Percentiles rank a stretch among this genome's conserved stretches.
These are phyloP conservation scores for Taenaris catops DNA, from an alignment of 2,888 invertebrate species.

Conservation along the genomic window DNA sequence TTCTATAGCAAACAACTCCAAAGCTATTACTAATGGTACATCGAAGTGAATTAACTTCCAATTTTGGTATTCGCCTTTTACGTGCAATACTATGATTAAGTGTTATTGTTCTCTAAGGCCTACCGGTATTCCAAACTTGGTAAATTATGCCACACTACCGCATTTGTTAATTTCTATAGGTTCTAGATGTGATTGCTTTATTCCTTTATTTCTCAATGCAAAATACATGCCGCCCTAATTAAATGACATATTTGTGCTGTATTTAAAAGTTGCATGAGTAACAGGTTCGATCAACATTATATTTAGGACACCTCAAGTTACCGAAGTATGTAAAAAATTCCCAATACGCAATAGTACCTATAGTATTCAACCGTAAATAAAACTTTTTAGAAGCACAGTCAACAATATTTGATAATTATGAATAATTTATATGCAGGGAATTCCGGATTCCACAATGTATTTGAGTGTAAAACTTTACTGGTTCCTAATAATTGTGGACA, in stretches of 20 bases:
- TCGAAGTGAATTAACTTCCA: constrained; percentile 21
- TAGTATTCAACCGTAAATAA: too few relatives aligned
- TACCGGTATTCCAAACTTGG: constrained; percentile 34
- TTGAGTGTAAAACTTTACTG: constrained; percentile 11
- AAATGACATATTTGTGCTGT: too few relatives aligned
- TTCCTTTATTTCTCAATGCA: too few relatives aligned
- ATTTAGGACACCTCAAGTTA: too few relatives aligned
- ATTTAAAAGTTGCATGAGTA: too few relatives aligned
- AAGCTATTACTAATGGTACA: constrained; percentile 15
- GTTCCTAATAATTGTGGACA: constrained; percentile 11
- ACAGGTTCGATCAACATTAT: too few relatives aligned
- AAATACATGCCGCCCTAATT: too few relatives aligned
- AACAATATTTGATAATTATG: too few relatives aligned
- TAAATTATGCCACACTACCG: constrained; percentile 24
- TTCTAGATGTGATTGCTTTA: background rate
- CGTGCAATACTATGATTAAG: constrained; percentile 23
- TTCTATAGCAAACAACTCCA: constrained; percentile 20
- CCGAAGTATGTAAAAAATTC: constrained; percentile 1
- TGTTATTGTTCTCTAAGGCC: constrained; percentile 28
- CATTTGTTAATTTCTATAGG: constrained; percentile 16
- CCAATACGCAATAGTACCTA: background rate
- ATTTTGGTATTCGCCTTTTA: constrained; percentile 23
- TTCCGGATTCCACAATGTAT: too few relatives aligned
- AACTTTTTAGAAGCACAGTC: too few relatives aligned
- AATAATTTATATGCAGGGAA: too few relatives aligned